A percentile compares a stretch with the other conserved stretches of the same genome.
These are phyloP conservation scores for Anableps anableps DNA, from an alignment of 2,797 vertebrate species.

Conservation along the genomic window DNA sequence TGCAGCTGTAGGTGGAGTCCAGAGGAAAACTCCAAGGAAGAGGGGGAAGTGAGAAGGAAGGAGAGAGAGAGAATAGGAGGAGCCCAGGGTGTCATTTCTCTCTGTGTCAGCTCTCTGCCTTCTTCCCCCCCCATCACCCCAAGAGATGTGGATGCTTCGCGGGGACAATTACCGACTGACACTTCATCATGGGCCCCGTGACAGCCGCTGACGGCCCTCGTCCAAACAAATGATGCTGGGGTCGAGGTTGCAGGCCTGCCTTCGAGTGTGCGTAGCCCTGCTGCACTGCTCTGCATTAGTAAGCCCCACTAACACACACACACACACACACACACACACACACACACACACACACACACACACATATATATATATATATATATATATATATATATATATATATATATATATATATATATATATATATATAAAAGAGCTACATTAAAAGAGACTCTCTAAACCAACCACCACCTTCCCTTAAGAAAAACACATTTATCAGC, in stretches of 20 bases:
- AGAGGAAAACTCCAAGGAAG: conserved; percentile 29
- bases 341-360: too few species aligned
- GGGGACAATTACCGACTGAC: conserved; percentile 82
- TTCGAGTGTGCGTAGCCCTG: conserved; percentile 68
- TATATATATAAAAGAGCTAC: conserved; percentile 47
- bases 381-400: too few species aligned
- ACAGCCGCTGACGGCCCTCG: conserved; percentile 83
- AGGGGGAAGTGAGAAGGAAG: conserved; percentile 26
- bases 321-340: not conserved
- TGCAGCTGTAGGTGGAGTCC: conserved; percentile 54
- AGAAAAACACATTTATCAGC: conserved; percentile 80
- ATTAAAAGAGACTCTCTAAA: conserved; percentile 73
- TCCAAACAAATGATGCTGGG: conserved; percentile 84
- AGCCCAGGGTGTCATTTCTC: conserved; percentile 77
- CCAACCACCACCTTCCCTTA: conserved; percentile 67
- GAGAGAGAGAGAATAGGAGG: conserved; percentile 63
- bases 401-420: too few species aligned
- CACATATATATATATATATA: too few species aligned
- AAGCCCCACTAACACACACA: conserved; percentile 19
- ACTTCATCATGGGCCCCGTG: conserved; percentile 81
- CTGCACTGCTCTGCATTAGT: conserved; percentile 67
- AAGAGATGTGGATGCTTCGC: conserved; percentile 81
- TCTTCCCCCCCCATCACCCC: conserved; percentile 57
- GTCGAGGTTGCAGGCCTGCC: conserved; percentile 81
- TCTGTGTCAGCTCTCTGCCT: conserved; percentile 75